Evolutionary conservation across 2,888 invertebrate genomes (phyloP).

Genomic region (Cerceris ruficornis): DNA sequence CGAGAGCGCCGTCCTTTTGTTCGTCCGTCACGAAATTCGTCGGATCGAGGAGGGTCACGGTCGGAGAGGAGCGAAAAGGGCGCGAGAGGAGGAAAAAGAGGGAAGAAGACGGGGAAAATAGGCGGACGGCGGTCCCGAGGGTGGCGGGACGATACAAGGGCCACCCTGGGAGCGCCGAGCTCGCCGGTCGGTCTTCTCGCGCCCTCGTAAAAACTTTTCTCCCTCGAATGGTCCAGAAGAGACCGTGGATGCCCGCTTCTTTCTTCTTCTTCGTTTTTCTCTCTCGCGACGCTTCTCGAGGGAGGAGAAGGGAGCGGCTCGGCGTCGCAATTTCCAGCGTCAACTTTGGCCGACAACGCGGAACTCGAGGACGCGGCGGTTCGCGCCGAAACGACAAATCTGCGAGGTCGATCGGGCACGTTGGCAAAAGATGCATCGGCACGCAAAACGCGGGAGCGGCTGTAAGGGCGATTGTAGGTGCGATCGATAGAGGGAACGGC

Average conservation of each 20-base stretch:
- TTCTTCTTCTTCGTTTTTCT: not conserved
- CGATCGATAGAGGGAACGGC: not conserved
- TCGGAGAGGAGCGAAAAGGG: not conserved
- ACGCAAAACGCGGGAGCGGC: too few species aligned
- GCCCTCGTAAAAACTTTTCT: slow-evolving; percentile 50
- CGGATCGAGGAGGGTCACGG: not conserved
- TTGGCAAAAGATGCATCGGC: too few species aligned
- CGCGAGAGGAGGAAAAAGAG: not conserved
- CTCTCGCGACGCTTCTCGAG: not conserved
- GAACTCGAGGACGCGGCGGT: too few species aligned
- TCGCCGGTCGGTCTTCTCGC: slow-evolving; percentile 22
- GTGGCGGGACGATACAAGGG: slow-evolving; percentile 27
- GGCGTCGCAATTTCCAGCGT: too few species aligned
- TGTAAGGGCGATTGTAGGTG: not conserved
- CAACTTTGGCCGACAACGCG: too few species aligned
- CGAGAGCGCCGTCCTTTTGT: not conserved
- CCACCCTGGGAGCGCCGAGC: slow-evolving; percentile 38
- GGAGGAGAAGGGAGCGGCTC: too few species aligned
- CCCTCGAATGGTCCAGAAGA: not conserved
- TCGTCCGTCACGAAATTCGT: not conserved
- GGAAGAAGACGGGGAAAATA: not conserved
- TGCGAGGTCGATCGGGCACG: too few species aligned
- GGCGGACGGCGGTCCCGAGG: not conserved
- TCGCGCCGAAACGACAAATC: too few species aligned
- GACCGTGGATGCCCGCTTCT: not conserved